Percentiles rank a stretch among this genome's conserved stretches.
These are phyloP conservation scores for Galleria mellonella DNA, from an alignment of 1,140 invertebrate genomes.

Conservation along the genomic window DNA sequence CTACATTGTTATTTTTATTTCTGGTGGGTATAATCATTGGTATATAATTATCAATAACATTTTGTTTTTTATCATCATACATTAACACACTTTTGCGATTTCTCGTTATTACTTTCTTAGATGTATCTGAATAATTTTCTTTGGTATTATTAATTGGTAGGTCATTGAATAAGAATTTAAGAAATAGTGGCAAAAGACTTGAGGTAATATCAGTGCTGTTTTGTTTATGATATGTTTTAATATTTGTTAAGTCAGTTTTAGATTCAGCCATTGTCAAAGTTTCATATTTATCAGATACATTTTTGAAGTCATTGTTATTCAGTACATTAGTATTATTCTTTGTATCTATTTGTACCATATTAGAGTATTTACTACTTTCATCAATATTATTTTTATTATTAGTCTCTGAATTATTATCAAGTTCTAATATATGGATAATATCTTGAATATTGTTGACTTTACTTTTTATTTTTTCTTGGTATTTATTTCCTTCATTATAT, in stretches of 20 bases:
- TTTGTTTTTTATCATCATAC: not conserved
- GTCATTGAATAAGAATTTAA: conserved; percentile 32
- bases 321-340: conserved; percentile 5
- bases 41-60: conserved; percentile 2
- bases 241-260: not conserved
- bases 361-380: too few species aligned
- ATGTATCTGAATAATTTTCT: not conserved
- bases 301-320: conserved; percentile 27
- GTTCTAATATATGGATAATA: conserved; percentile 49
- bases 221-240: not conserved
- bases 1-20: not conserved
- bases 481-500: conserved; percentile 7
- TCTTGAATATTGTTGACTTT: conserved; percentile 60
- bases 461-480: conserved; percentile 19
- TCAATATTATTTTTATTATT: too few species aligned
- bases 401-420: conserved; percentile 8
- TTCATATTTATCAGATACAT: conserved; percentile 1
- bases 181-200: conserved; percentile 26
- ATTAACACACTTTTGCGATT: conserved; percentile 1
- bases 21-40: conserved; percentile 14
- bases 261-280: not conserved
- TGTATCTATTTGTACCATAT: too few species aligned
- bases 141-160: not conserved
- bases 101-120: not conserved
- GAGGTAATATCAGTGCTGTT: not conserved